Conservation (phyloP, 35 echinoderm and acorn worm genomes). For the Antedon bifida region DNA sequence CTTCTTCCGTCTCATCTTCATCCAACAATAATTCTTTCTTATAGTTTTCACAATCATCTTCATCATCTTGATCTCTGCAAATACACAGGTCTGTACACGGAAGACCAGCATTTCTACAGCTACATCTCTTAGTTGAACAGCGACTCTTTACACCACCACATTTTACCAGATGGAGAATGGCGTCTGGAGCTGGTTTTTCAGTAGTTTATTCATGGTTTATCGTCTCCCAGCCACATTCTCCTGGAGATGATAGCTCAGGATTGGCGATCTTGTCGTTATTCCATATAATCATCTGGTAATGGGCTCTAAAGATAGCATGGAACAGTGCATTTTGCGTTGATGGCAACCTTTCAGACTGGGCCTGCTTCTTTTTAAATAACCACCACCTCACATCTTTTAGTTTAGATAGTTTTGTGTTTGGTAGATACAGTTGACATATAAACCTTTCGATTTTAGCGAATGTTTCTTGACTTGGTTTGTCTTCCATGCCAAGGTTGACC, state of each 20-base stretch:
- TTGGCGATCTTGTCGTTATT: too few relatives aligned
- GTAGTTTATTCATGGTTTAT: too few relatives aligned
- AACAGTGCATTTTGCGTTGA: not conserved
- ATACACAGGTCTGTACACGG: not conserved
- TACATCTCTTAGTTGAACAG: conserved; percentile 2
- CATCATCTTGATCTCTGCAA: too few relatives aligned
- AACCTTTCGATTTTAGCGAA: not conserved
- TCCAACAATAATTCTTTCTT: too few relatives aligned
- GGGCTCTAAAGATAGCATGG: not conserved
- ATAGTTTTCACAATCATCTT: too few relatives aligned
- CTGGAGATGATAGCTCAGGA: too few relatives aligned
- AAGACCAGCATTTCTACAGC: not conserved
- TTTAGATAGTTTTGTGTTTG: not conserved
- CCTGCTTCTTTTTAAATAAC: not conserved
- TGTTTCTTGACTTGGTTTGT: not conserved
- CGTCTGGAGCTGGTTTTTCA: conserved; percentile 8
- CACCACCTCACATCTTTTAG: not conserved
- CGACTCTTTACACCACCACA: not conserved
- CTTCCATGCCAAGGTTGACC: not conserved
- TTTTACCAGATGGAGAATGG: not conserved
- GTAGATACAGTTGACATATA: not conserved
- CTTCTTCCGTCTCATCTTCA: too few relatives aligned
- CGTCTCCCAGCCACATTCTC: too few relatives aligned
- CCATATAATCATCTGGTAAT: too few relatives aligned
- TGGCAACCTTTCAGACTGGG: not conserved